Percentiles rank a stretch among this genome's conserved stretches.
Conservation (phyloP, 2,888 invertebrate species). For the Netelia virgata region DNA sequence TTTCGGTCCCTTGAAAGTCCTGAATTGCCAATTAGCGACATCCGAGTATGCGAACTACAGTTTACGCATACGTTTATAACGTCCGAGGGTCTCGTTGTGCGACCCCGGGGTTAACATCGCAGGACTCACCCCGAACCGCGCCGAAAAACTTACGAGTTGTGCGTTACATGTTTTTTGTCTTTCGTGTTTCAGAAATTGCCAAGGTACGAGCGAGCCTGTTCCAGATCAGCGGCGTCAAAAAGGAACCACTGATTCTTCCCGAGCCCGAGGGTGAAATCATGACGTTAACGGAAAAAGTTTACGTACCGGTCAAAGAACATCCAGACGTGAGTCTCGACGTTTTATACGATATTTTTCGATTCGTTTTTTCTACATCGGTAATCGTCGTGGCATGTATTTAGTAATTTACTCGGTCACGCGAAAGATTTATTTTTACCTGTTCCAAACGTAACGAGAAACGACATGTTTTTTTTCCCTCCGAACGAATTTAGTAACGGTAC, state of each 20-base stretch:
- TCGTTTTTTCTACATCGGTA: neutral
- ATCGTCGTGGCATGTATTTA: neutral
- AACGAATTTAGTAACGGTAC: slow-evolving; percentile 12
- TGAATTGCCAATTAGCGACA: slow-evolving; percentile 67
- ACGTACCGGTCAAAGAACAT: slow-evolving; percentile 99
- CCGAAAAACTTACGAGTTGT: neutral
- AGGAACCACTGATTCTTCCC: slow-evolving; percentile 96
- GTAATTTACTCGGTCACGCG: neutral
- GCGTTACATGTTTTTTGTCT: slow-evolving; percentile 36
- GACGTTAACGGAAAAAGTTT: slow-evolving; percentile 99
- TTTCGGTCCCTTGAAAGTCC: slow-evolving; percentile 64
- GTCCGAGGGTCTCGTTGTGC: neutral
- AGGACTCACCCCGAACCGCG: neutral
- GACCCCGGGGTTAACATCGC: slow-evolving; percentile 40
- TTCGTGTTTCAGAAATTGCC: slow-evolving; percentile 93
- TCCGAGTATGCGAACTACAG: slow-evolving; percentile 56
- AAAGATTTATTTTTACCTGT: neutral
- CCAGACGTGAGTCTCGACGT: slow-evolving; percentile 95
- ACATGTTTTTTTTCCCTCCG: slow-evolving; percentile 16
- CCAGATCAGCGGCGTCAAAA: slow-evolving; percentile 99
- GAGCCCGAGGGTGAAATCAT: slow-evolving; percentile 96
- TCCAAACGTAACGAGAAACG: neutral
- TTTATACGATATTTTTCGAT: neutral
- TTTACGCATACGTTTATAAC: neutral
- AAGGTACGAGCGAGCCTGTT: slow-evolving; percentile 99